Percentiles rank a stretch among this genome's conserved stretches.
These are phyloP conservation scores for Glaucidium brasilianum DNA, from an alignment of 2,113 vertebrate species.

Conservation along the genomic window DNA sequence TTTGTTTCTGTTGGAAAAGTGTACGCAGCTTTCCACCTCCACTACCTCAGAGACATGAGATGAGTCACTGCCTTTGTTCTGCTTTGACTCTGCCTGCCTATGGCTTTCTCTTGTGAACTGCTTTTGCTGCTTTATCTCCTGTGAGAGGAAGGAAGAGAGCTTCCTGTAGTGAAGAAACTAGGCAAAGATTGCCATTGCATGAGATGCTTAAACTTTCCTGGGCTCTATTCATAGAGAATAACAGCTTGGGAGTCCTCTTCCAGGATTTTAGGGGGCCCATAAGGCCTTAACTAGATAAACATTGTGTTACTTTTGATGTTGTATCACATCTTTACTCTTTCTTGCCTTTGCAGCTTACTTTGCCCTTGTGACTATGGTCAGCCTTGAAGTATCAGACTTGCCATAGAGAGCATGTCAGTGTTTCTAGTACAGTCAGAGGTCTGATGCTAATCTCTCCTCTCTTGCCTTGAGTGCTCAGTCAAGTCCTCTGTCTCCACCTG, in stretches of 20 bases:
- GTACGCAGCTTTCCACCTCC: neutral
- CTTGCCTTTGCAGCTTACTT: neutral
- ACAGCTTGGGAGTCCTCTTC: neutral
- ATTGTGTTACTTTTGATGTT: neutral
- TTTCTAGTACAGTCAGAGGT: neutral
- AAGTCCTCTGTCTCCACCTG: neutral
- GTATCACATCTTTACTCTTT: neutral
- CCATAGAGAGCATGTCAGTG: rapidly evolving
- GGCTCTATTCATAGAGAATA: neutral
- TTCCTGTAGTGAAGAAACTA: neutral
- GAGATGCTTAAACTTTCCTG: neutral
- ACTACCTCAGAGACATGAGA: neutral
- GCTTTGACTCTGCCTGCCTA: neutral
- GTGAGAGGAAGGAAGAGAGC: neutral
- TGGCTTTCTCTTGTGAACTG: neutral
- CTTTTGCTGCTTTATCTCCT: neutral
- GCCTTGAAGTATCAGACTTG: neutral
- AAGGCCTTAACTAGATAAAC: neutral
- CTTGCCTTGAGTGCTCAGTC: neutral
- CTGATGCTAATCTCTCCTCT: neutral
- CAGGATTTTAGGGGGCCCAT: neutral
- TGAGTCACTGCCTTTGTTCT: neutral
- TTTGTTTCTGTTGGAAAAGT: neutral
- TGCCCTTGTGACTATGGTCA: neutral
- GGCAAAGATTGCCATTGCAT: neutral